Conservation (phyloP, 2,888 invertebrate genomes). For the Bedellia somnulentella region DNA sequence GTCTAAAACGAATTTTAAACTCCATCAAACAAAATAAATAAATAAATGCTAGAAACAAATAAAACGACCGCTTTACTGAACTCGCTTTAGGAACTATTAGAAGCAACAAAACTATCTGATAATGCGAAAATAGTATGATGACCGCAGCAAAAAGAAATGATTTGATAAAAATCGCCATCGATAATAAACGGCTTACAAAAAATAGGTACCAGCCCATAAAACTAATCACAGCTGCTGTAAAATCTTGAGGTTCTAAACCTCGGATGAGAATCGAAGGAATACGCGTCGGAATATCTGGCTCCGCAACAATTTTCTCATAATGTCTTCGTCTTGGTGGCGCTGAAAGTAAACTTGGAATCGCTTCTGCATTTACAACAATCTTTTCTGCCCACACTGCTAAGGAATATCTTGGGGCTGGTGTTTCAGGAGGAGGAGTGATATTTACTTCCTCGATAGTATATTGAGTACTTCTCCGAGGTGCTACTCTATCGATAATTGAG, state of each 20-base stretch:
- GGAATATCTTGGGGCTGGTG: slow-evolving; percentile 39
- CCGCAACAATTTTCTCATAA: slow-evolving; percentile 26
- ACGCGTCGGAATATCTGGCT: slow-evolving; percentile 37
- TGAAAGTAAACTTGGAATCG: slow-evolving; percentile 51
- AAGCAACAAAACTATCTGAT: slow-evolving; percentile 65
- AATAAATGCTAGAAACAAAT: slow-evolving; percentile 71
- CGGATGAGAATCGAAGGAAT: slow-evolving; percentile 55
- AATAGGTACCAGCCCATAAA: slow-evolving; percentile 80
- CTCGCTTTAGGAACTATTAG: slow-evolving; percentile 67
- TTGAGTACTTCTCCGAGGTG: slow-evolving; percentile 26
- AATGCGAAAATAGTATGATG: slow-evolving; percentile 65
- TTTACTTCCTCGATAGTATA: slow-evolving; percentile 41
- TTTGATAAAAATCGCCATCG: slow-evolving; percentile 69
- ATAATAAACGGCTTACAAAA: slow-evolving; percentile 69
- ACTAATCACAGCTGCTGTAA: slow-evolving; percentile 67
- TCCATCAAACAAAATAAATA: slow-evolving; percentile 78
- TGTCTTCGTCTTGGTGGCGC: slow-evolving; percentile 45
- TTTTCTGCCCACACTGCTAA: slow-evolving; percentile 48
- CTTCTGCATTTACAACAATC: slow-evolving; percentile 58
- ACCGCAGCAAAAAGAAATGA: slow-evolving; percentile 66
- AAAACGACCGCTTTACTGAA: slow-evolving; percentile 58
- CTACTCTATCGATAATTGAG: slow-evolving; percentile 39
- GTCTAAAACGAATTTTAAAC: slow-evolving; percentile 76
- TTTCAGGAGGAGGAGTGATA: slow-evolving; percentile 49
- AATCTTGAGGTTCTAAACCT: slow-evolving; percentile 75